These are phyloP conservation scores for Mohoua ochrocephala DNA, from an alignment of 2,113 vertebrate genomes.

Conservation along the genomic window DNA sequence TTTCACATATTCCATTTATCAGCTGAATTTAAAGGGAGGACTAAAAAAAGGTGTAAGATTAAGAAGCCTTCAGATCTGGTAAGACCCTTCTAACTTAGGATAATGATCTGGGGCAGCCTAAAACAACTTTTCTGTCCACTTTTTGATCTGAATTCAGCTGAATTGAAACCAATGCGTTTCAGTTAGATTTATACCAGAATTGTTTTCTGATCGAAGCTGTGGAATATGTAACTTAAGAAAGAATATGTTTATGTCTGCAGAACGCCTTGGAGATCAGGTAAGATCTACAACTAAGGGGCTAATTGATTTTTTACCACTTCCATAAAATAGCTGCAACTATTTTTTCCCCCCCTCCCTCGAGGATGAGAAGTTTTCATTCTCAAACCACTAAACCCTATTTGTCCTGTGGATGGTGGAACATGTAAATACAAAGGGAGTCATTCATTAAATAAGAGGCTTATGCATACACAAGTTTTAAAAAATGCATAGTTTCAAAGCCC, in stretches of 20 bases:
- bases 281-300: background rate
- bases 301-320: slow-evolving; percentile 39
- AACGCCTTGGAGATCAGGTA: slow-evolving; percentile 2
- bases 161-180: background rate
- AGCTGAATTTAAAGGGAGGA: background rate
- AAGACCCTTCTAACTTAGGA: background rate
- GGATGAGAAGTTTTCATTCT: slow-evolving; percentile 76
- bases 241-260: background rate
- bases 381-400: slow-evolving; percentile 75
- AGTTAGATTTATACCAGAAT: background rate
- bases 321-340: slow-evolving; percentile 50
- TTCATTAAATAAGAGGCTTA: slow-evolving; percentile 82
- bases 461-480: slow-evolving; percentile 77
- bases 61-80: background rate
- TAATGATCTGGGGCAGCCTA: background rate
- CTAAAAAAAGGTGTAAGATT: background rate
- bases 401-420: slow-evolving; percentile 75
- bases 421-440: slow-evolving; percentile 79
- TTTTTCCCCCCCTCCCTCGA: background rate
- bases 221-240: background rate
- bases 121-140: background rate
- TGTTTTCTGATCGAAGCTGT: background rate
- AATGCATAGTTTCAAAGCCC: slow-evolving; percentile 76
- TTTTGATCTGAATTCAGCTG: background rate
- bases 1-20: background rate